A percentile compares a stretch with the other conserved stretches of the same genome.
These are phyloP conservation scores for Cavia aperea DNA, from an alignment of 2,113 vertebrate species.

Conservation along the genomic window DNA sequence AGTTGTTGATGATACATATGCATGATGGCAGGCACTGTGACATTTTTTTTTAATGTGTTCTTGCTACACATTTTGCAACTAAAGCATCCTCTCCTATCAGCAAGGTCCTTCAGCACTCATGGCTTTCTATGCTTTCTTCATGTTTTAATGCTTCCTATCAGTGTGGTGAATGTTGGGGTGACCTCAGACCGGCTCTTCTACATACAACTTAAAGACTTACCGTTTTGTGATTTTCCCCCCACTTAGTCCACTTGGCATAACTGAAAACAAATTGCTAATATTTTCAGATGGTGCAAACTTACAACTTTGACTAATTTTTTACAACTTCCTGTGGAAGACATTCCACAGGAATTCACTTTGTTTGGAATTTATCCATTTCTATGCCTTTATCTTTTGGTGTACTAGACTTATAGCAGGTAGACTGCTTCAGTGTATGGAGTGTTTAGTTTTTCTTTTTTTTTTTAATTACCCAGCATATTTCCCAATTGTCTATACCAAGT, in stretches of 20 bases:
- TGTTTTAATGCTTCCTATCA: neutral
- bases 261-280: neutral
- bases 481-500: neutral
- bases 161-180: neutral
- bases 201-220: neutral
- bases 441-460: neutral
- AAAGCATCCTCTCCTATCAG: neutral
- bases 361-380: conserved; percentile 33
- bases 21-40: neutral
- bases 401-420: neutral
- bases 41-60: neutral
- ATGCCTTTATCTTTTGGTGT: neutral
- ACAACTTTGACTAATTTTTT: neutral
- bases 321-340: neutral
- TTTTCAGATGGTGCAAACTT: conserved; percentile 2
- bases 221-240: neutral
- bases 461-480: conserved; percentile 15
- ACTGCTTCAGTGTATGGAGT: neutral
- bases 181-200: neutral
- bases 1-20: neutral
- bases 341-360: neutral
- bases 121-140: neutral
- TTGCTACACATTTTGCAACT: neutral
- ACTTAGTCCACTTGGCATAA: neutral
- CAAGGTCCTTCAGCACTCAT: neutral